Percentiles rank a stretch among this genome's conserved stretches.
Conservation (phyloP, 2,888 invertebrate species). For the Leucania comma region DNA sequence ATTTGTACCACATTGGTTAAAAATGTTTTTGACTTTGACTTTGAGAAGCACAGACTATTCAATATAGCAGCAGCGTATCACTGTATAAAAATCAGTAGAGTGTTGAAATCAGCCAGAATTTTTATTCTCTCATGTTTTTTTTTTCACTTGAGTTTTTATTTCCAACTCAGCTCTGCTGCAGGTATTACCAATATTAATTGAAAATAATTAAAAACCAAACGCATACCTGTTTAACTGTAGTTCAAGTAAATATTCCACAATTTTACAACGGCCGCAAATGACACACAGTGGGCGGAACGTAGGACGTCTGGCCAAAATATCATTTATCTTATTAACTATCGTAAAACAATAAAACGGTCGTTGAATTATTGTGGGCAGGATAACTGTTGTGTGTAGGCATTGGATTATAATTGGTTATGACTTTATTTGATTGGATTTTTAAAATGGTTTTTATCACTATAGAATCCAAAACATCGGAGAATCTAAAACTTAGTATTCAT, state of each 20-base stretch:
- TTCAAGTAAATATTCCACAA: constrained; percentile 57
- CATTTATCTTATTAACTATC: constrained; percentile 61
- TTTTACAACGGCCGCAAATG: constrained; percentile 48
- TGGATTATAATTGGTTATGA: constrained; percentile 35
- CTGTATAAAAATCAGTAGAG: too few relatives aligned
- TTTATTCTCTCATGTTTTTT: too few relatives aligned
- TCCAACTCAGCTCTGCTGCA: background rate
- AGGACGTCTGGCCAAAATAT: constrained; percentile 61
- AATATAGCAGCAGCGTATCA: too few relatives aligned
- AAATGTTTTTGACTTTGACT: too few relatives aligned
- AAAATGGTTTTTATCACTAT: background rate
- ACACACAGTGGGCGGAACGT: constrained; percentile 63
- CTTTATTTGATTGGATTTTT: constrained; percentile 23
- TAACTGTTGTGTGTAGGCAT: constrained; percentile 50
- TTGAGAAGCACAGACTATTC: too few relatives aligned
- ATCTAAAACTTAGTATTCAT: too few relatives aligned
- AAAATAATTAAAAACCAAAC: constrained; percentile 29
- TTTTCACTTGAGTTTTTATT: too few relatives aligned
- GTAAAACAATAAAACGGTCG: constrained; percentile 66
- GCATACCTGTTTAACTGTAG: constrained; percentile 32
- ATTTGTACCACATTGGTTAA: too few relatives aligned
- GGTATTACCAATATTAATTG: background rate
- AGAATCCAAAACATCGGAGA: too few relatives aligned
- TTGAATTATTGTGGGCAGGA: constrained; percentile 53
- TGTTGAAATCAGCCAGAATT: too few relatives aligned